Base-by-base conservation (phyloP, 2,888 invertebrate species). In the Mellilla xanthometata region DNA sequence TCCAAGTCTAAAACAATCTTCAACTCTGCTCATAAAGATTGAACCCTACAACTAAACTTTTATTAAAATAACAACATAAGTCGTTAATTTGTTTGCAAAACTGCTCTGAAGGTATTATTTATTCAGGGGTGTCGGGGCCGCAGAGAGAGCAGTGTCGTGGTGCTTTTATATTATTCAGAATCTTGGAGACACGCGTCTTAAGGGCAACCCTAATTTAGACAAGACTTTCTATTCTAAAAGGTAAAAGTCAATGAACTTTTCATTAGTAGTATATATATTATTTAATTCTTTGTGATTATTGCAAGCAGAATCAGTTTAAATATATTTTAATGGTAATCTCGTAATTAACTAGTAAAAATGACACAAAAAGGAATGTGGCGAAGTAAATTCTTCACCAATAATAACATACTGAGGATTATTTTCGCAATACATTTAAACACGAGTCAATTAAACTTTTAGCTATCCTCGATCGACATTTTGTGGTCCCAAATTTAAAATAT, bases 41-140 rank as follows among this genome's bases (percentile, higher is more conserved):
- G 71, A 81, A 84, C 80, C 76, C 68, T 59, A 67, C 67, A 67
- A 68, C 70, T 68, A 62, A 85, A 83, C 76, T 86, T 88, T 87
- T 83, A 86, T 85, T 86, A 87, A 86, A 85, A 86, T 87, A 86
- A 84, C 83, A 82, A 84, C 81, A 85, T 84, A 79, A 77, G 76
- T 70, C 81, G 82, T 83, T 88, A 88, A 89, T 88, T 88, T 89
- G 84, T 88, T 84, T 83, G 87, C 82, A 82, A 85, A 85, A 84
- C 80, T 83, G 85, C 76, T 83, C 86, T 85, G 86, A 84, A 85
- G 79, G 76, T 80, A 84, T 87, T 84, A 88, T 70, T 85, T 85
- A 88, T 88, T 87, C 82, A 87, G 68, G 63, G 63, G 75, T 72
- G 73, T 72, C 70, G 76, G 68, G 76, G 73, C 76, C 81, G 76